Percentiles rank a stretch among this genome's conserved stretches.
phyloP scores from a whole-genome alignment of 2,888 invertebrate genomes.

The Chelonus formosanus region DNA sequence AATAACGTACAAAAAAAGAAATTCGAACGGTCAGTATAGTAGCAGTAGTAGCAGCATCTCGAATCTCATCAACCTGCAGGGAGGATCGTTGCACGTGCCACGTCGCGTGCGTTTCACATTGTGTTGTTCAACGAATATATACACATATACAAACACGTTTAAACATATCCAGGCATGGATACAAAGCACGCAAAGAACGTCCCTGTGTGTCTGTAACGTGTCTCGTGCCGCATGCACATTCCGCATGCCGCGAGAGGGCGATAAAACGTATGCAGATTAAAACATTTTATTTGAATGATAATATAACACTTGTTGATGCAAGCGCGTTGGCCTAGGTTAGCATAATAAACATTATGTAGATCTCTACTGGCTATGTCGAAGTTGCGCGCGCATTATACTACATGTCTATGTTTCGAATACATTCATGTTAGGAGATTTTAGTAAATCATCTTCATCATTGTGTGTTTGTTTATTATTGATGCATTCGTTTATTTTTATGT shows the following conservation, averaged over 20 bases:
- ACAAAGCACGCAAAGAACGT: constrained; percentile 30
- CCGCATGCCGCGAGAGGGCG: constrained; percentile 61
- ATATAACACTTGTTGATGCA: constrained; percentile 66
- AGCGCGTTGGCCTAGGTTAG: constrained; percentile 65
- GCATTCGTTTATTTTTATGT: too few relatives aligned
- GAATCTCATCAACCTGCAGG: background rate
- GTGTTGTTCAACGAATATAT: constrained; percentile 17
- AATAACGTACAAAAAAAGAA: too few relatives aligned
- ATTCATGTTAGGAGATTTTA: too few relatives aligned
- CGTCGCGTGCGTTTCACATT: constrained; percentile 35
- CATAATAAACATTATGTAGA: constrained; percentile 65
- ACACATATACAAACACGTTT: constrained; percentile 12
- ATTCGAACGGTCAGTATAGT: background rate
- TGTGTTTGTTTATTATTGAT: too few relatives aligned
- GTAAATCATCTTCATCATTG: too few relatives aligned
- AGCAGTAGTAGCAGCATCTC: constrained; percentile 7
- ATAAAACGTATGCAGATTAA: constrained; percentile 66
- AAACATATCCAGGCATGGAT: constrained; percentile 3
- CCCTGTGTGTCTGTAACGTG: constrained; percentile 51
- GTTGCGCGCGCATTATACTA: constrained; percentile 26
- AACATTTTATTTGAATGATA: constrained; percentile 66
- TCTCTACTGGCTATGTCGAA: constrained; percentile 44
- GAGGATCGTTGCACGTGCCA: constrained; percentile 12
- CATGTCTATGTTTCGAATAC: constrained; percentile 10
- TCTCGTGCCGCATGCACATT: constrained; percentile 59